A percentile compares a stretch with the other conserved stretches of the same genome.
phyloP scores from a whole-genome alignment of 2,797 vertebrate species.

The Florisuga fusca region DNA sequence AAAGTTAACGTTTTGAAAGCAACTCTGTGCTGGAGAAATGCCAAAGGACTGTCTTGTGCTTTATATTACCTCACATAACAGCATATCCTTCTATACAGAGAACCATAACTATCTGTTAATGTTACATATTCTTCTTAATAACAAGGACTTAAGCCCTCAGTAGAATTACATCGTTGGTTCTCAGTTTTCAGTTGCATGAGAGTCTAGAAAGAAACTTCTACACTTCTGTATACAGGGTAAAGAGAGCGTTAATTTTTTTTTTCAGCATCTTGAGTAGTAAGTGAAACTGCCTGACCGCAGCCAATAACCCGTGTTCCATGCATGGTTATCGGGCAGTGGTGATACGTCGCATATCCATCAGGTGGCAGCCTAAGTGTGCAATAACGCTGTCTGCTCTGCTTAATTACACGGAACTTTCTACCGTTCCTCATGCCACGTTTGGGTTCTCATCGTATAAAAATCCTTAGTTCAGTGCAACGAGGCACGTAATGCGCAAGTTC shows the following conservation, averaged over 20 bases:
- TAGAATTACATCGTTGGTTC: background rate
- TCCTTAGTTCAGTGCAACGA: background rate
- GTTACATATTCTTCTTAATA: background rate
- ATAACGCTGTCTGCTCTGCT: background rate
- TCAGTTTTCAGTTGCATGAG: background rate
- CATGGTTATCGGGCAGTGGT: background rate
- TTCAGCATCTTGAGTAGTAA: rapidly evolving
- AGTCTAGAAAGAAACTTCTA: background rate
- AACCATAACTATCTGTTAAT: background rate
- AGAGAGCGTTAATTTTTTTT: background rate
- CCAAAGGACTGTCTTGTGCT: background rate
- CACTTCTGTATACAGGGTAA: rapidly evolving
- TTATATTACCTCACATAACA: background rate
- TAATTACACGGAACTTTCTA: rapidly evolving
- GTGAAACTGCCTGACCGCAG: rapidly evolving
- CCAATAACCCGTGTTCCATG: rapidly evolving
- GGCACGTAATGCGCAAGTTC: rapidly evolving
- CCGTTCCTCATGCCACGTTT: rapidly evolving
- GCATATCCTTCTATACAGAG: background rate
- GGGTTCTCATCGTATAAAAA: rapidly evolving
- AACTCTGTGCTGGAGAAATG: background rate
- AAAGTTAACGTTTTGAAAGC: background rate
- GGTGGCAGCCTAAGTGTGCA: slow-evolving; percentile 17
- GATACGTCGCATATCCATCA: background rate
- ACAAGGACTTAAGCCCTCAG: background rate